Percentiles rank a stretch among this genome's conserved stretches.
Evolutionary conservation across 2,113 vertebrate genomes (phyloP).

Genomic region (Willisornis vidua): DNA sequence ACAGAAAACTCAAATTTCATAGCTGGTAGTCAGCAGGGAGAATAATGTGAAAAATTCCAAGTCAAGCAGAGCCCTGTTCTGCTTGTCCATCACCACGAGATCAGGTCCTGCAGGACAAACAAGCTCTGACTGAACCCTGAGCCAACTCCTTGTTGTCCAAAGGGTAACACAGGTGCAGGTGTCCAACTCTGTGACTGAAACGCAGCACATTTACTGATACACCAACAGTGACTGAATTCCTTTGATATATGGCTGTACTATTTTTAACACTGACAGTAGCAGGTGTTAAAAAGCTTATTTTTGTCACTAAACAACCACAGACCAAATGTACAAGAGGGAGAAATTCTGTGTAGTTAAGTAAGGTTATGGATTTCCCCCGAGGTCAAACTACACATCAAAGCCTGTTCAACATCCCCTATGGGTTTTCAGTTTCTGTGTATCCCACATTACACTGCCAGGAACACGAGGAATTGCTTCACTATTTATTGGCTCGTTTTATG

Average conservation of each 20-base stretch:
- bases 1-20: neutral
- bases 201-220: neutral
- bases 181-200: neutral
- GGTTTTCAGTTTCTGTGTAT: neutral
- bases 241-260: neutral
- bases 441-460: neutral
- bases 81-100: neutral
- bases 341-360: neutral
- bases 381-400: neutral
- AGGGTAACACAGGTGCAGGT: neutral
- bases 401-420: neutral
- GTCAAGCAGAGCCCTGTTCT: neutral
- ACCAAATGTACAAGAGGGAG: neutral
- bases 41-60: neutral
- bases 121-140: neutral
- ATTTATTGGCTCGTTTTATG: slow-evolving; percentile 53
- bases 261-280: neutral
- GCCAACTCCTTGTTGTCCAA: neutral
- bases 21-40: neutral
- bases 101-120: neutral
- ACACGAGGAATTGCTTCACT: neutral
- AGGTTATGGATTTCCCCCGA: neutral
- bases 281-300: neutral
- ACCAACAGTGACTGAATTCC: neutral
- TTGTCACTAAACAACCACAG: neutral